A percentile compares a stretch with the other conserved stretches of the same genome.
These are phyloP conservation scores for Myodes glareolus DNA, from an alignment of 2,113 vertebrate species.

Conservation along the genomic window DNA sequence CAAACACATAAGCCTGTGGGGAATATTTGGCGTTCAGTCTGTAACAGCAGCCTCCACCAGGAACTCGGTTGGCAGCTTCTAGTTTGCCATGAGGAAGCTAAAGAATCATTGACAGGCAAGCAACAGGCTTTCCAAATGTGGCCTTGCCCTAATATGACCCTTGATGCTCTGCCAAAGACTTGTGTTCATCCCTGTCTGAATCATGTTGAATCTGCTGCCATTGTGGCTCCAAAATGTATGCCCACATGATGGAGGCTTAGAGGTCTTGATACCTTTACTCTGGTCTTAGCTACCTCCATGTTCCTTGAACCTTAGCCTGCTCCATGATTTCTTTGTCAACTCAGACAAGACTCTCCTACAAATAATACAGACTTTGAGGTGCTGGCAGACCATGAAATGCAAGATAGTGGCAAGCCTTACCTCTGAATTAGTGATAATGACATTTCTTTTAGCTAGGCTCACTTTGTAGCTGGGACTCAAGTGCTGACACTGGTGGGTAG, in stretches of 20 bases:
- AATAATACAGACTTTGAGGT: neutral
- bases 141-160: neutral
- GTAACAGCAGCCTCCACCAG: neutral
- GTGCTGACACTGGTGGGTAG: neutral
- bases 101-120: neutral
- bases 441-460: neutral
- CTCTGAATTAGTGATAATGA: neutral
- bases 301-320: neutral
- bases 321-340: neutral
- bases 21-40: neutral
- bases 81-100: neutral
- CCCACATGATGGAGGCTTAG: neutral
- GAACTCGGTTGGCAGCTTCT: neutral
- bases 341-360: neutral
- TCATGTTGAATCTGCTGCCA: neutral
- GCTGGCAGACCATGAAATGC: neutral
- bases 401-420: neutral
- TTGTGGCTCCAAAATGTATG: neutral
- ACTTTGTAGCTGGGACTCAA: neutral
- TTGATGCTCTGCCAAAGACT: neutral
- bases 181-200: neutral
- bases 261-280: neutral
- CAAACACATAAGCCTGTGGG: neutral
- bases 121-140: neutral
- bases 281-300: neutral